A percentile compares a stretch with the other conserved stretches of the same genome.
Conservation (phyloP, 2,888 invertebrate genomes). For the Lepidochrysops patricia region DNA sequence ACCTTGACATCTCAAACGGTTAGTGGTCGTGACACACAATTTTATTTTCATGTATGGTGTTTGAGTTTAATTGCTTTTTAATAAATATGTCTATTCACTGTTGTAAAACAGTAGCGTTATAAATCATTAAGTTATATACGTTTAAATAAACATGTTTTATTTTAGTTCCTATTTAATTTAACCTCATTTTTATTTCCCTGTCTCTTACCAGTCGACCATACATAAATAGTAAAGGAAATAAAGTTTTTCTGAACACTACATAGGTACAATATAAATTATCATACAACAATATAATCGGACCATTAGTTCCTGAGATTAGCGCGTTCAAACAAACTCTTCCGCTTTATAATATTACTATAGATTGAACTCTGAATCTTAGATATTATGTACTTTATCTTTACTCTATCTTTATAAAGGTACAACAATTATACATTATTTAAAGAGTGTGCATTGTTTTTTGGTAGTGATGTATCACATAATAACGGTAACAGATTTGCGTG, state of each 20-base stretch:
- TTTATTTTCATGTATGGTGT: not conserved
- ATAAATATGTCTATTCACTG: not conserved
- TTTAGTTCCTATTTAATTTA: not conserved
- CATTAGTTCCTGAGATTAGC: no score
- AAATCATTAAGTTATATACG: not conserved
- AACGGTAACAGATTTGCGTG: conserved; percentile 37
- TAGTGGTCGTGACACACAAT: conserved; percentile 1
- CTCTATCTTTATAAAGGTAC: no score
- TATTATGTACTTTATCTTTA: no score
- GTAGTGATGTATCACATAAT: conserved; percentile 4
- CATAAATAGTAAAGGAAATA: no score
- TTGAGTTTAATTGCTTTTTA: conserved; percentile 4
- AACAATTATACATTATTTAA: no score
- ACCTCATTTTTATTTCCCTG: not conserved
- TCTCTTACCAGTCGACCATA: no score
- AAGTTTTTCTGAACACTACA: no score
- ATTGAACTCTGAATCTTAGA: no score
- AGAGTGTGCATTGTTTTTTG: no score
- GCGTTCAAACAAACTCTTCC: not conserved
- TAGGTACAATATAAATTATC: no score
- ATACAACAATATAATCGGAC: no score
- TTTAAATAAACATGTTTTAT: not conserved
- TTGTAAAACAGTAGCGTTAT: conserved; percentile 9
- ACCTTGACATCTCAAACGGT: conserved; percentile 38
- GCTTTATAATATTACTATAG: no score